Evolutionary conservation across 2,113 vertebrate genomes (phyloP), one percentile per base, ranked within the genome.

Genomic region (Chionodraco myersi): DNA sequence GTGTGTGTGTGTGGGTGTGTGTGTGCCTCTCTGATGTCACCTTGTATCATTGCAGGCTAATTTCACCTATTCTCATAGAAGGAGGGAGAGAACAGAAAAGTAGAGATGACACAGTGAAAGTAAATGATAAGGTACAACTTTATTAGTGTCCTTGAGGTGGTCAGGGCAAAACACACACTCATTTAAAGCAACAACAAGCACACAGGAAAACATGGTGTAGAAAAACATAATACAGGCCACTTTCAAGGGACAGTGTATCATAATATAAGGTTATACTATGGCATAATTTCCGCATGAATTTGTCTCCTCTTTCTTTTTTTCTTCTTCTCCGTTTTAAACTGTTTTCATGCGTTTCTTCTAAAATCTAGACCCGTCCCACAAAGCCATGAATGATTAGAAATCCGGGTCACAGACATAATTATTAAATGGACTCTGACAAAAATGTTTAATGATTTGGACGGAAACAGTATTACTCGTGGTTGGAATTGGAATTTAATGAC

Each of bases 11-110:
- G 62, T 62, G 47, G 21, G 21, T 73, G 86, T 84, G 85, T 77
- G 84, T 72, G 23, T 51, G 83, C 66, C 61, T 71, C 82, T 91
- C 85, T 92, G 89, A 93, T 94, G 93, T 94, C 92, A 92, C 91
- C 93, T 93, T 93, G 92, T 94, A 94, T 94, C 90, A 94, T 92
- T 94, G 91, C 93, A 94, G 86, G 88, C 86, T 94, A 93, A 94
- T 92, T 94, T 92, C 86, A 90, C 90, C 93, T 92, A 82, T 92
- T 92, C 88, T 91, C 82, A 71, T 52, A 85, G 71, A 82, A 60
- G 23, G 68, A 75, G 67, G 82, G 85, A 76, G 65, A 81, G 69
- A 81, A 86, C 75, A 88, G 61, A 88, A 79, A 85, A 77, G 79
- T 80, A 79, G 71, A 52, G 81, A 84, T 51, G 64, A 82, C 82